Evolutionary conservation across 2,888 invertebrate genomes (phyloP).

Genomic region (Hirtodrosophila confusa): DNA sequence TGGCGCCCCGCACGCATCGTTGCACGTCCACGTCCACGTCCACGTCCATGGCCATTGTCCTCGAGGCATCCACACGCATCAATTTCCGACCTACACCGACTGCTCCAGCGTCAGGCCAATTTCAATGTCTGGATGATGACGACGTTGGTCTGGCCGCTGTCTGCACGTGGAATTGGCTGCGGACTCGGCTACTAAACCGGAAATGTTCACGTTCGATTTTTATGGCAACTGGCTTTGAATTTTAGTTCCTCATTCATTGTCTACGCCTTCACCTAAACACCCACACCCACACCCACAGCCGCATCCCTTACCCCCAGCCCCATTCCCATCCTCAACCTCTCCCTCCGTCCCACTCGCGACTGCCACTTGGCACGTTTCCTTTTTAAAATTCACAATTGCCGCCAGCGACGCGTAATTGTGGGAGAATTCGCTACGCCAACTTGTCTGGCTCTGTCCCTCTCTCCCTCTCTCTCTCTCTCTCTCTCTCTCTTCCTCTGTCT

Average conservation of each 20-base stretch:
- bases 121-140: constrained; percentile 63
- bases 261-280: constrained; percentile 48
- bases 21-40: constrained; percentile 63
- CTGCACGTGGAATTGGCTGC: constrained; percentile 61
- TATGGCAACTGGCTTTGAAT: constrained; percentile 67
- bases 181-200: constrained; percentile 33
- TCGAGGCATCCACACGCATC: constrained; percentile 67
- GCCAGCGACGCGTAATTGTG: constrained; percentile 77
- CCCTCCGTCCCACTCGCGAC: constrained; percentile 9
- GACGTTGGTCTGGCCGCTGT: constrained; percentile 70
- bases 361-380: constrained; percentile 78
- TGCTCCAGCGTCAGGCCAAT: constrained; percentile 36
- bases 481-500: constrained; percentile 11
- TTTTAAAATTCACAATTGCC: constrained; percentile 83
- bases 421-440: constrained; percentile 76
- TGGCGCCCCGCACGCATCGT: constrained; percentile 63
- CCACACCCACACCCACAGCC: constrained; percentile 8
- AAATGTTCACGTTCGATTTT: constrained; percentile 78
- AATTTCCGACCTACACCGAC: constrained; percentile 75
- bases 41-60: constrained; percentile 69
- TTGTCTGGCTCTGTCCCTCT: constrained; percentile 58
- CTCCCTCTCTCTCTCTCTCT: constrained; percentile 6
- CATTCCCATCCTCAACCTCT: constrained; percentile 4
- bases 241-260: constrained; percentile 76
- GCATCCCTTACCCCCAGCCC: background rate